Evolutionary conservation across 2,797 vertebrate species (phyloP).

Genomic region (Odontamblyopus lacepedii): DNA sequence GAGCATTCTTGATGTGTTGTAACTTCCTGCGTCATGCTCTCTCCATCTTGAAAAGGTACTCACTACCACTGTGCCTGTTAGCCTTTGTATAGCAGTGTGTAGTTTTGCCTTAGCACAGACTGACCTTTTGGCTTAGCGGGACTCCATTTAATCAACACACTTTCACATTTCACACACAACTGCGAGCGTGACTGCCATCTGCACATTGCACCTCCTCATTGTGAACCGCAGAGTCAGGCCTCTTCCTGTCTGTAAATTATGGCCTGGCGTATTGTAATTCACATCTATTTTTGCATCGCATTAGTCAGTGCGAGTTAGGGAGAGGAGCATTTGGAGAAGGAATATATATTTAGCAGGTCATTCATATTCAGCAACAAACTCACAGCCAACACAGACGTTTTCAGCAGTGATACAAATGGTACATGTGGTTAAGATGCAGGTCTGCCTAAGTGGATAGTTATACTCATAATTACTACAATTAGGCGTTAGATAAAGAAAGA

Average conservation of each 20-base stretch:
- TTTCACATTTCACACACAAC: not conserved
- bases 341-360: constrained; percentile 25
- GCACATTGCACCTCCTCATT: not conserved
- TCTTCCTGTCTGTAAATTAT: constrained; percentile 37
- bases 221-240: constrained; percentile 11
- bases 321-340: constrained; percentile 32
- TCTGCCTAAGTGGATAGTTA: not conserved
- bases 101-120: not conserved
- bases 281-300: constrained; percentile 26
- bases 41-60: not conserved
- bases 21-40: not conserved
- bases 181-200: not conserved
- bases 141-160: constrained; percentile 11
- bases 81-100: not conserved
- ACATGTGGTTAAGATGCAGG: not conserved
- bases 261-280: constrained; percentile 22
- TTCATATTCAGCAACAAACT: constrained; percentile 6
- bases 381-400: not conserved
- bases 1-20: not conserved
- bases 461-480: constrained; percentile 2
- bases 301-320: constrained; percentile 30
- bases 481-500: not conserved
- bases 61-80: not conserved
- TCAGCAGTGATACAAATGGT: not conserved
- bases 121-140: constrained; percentile 10